Evolutionary conservation across 2,113 vertebrate genomes (phyloP), one percentile per base, ranked within the genome.

Genomic region (Scomber scombrus): DNA sequence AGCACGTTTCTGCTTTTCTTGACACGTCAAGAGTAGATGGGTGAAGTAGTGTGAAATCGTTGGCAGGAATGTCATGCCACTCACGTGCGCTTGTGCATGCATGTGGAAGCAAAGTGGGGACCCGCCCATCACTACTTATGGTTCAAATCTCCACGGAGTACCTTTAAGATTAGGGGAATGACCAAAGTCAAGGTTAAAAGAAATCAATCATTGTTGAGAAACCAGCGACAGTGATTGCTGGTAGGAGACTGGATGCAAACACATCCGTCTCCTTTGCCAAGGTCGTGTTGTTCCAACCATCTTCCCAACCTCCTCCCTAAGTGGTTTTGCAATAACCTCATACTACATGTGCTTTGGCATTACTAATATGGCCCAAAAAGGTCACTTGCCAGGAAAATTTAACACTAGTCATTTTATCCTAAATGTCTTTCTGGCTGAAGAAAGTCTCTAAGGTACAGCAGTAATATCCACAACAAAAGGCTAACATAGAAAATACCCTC

Each of bases 291-390:
- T 34, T 13, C 21, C 29, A 51, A 55, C 13, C 51, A 64, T 64
- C 43, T 40, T 50, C 19, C 15, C 11, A 14, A 52, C 62, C 52
- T 67, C 16, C 43, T 62, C 68, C 50, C 50, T 29, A 16, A 58
- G 51, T 71, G 69, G 8, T 23, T 82, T 80, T 61, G 8, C 6
- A 31, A 31, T 60, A 68, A 71, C 74, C 51, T 73, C 69, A 31
- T 18, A 15, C 68, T 64, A 26, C 68, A 80, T 72, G 65, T 55
- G 68, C 64, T 67, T 74, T 51, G 11, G 2, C 43, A 58, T 83
- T 69, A 78, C 13, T 84, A 68, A 74, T 46, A 26, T 15, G 1
- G 21, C 68, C 56, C 74, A 14, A 57, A 68, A 75, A 81, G 62
- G 82, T 73, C 23, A 31, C 71, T 74, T 77, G 46, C 47, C 7